phyloP scores from a whole-genome alignment of 1,140 invertebrate species.

The Megathymus violae region DNA sequence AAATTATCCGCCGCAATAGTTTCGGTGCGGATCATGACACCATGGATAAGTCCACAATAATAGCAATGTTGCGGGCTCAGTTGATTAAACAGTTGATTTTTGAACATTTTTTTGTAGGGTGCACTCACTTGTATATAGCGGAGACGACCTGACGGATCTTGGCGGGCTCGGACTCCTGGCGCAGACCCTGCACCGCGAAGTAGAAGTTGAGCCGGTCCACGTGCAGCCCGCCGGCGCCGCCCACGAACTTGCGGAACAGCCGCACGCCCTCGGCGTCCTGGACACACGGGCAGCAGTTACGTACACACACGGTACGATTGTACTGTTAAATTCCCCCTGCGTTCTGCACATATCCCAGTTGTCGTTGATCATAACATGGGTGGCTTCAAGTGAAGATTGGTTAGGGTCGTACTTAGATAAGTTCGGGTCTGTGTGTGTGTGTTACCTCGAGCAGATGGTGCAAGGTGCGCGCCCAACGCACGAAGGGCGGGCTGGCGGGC shows the following conservation, averaged over 20 bases:
- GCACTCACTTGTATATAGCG: conserved; percentile 91
- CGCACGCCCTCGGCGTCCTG: conserved; percentile 93
- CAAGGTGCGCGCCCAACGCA: conserved; percentile 94
- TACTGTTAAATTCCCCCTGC: too few species aligned
- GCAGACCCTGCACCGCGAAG: conserved; percentile 95
- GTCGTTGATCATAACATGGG: too few species aligned
- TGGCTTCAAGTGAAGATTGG: too few species aligned
- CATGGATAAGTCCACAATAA: too few species aligned
- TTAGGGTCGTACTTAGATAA: too few species aligned
- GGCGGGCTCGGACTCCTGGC: conserved; percentile 89
- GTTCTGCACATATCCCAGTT: too few species aligned
- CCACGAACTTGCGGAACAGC: conserved; percentile 92
- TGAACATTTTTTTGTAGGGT: too few species aligned
- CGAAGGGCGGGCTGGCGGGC: conserved; percentile 89
- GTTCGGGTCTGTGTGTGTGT: not conserved
- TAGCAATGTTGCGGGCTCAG: too few species aligned
- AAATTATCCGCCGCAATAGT: too few species aligned
- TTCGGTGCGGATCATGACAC: too few species aligned
- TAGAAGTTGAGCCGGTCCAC: conserved; percentile 93
- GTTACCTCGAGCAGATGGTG: conserved; percentile 88
- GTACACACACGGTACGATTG: not conserved
- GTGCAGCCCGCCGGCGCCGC: conserved; percentile 90
- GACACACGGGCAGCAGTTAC: not conserved
- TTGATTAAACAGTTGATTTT: too few species aligned
- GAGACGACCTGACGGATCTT: conserved; percentile 90